Conservation (phyloP, 2,113 vertebrate species). For the Notarius quadriscutis region DNA sequence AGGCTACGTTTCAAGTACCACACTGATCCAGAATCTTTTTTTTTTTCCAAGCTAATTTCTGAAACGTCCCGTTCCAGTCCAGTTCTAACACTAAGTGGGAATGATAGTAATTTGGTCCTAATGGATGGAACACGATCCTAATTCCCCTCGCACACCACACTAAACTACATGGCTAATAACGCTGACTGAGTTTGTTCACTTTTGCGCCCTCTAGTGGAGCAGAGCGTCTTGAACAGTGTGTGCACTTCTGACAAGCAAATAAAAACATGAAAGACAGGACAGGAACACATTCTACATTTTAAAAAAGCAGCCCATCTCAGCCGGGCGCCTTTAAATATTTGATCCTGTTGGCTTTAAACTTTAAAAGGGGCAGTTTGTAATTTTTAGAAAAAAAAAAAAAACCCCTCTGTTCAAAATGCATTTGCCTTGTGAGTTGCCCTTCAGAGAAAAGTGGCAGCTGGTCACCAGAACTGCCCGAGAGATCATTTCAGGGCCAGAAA, state of each 20-base stretch:
- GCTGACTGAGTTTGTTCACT: neutral
- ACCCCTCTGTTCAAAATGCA: neutral
- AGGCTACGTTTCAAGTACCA: neutral
- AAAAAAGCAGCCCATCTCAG: neutral
- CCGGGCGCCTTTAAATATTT: constrained; percentile 24
- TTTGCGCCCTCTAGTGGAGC: neutral
- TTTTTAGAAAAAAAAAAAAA: neutral
- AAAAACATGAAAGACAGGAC: neutral
- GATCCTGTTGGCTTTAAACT: constrained; percentile 40
- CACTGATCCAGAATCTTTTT: neutral
- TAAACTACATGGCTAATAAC: neutral
- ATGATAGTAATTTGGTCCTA: constrained; percentile 29
- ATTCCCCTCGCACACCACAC: neutral
- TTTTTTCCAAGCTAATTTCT: neutral
- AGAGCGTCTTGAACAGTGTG: constrained; percentile 5
- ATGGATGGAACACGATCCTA: neutral
- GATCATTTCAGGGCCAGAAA: neutral
- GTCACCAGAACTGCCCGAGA: neutral
- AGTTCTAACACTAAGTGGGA: neutral
- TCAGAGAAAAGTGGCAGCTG: neutral
- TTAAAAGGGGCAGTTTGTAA: constrained; percentile 6
- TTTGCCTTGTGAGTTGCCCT: neutral
- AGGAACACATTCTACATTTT: constrained; percentile 6
- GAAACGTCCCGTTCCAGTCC: neutral
- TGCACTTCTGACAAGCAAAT: constrained; percentile 1